A percentile compares a stretch with the other conserved stretches of the same genome.
phyloP scores from a whole-genome alignment of 2,888 invertebrate species.

The Malacosoma neustria region DNA sequence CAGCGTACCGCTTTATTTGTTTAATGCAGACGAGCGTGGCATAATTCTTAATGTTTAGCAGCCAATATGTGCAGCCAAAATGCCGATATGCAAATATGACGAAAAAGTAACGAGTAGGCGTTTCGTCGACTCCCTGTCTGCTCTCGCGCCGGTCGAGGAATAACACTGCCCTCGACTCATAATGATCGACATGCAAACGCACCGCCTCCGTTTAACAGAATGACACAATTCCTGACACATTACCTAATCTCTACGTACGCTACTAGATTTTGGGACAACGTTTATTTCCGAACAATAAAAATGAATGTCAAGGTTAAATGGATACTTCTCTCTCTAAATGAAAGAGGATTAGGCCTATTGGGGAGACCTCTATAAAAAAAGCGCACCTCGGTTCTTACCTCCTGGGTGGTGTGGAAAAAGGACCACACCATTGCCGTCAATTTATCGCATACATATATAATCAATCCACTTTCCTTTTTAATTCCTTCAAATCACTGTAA shows the following conservation, averaged over 20 bases:
- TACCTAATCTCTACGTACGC: constrained; percentile 53
- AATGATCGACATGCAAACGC: constrained; percentile 51
- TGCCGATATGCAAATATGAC: constrained; percentile 9
- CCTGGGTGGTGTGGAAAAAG: constrained; percentile 68
- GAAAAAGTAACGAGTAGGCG: constrained; percentile 31
- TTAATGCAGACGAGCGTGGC: too few relatives aligned
- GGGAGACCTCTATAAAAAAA: constrained; percentile 73
- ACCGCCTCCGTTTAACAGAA: constrained; percentile 59
- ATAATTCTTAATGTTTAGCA: too few relatives aligned
- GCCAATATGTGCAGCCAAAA: too few relatives aligned
- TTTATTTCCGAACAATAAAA: constrained; percentile 17
- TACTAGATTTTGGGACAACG: constrained; percentile 36
- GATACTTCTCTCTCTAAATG: constrained; percentile 1
- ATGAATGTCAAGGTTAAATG: constrained; percentile 1
- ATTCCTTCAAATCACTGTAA: too few relatives aligned
- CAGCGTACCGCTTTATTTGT: too few relatives aligned
- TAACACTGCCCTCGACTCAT: constrained; percentile 52
- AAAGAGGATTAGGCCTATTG: constrained; percentile 67
- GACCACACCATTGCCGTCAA: constrained; percentile 31
- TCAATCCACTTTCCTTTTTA: too few relatives aligned
- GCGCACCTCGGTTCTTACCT: constrained; percentile 66
- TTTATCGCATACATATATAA: too few relatives aligned
- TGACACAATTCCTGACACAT: constrained; percentile 69
- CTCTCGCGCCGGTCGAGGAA: constrained; percentile 34
- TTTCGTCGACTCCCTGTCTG: constrained; percentile 42